Conservation (phyloP, 2,888 invertebrate species). For the Drosophila formosana region DNA sequence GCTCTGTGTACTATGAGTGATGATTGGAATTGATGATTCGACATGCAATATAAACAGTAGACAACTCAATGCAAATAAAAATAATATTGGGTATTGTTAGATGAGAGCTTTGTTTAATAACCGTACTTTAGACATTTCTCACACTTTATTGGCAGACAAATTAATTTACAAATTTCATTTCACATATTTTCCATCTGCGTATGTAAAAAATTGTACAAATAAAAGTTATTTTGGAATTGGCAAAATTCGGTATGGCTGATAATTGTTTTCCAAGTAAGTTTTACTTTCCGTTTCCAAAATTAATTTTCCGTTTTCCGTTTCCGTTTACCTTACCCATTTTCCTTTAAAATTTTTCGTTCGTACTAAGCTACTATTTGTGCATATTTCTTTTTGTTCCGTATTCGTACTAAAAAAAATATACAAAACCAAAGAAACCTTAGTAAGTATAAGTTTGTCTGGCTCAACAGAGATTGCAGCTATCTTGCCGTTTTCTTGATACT, state of each 20-base stretch:
- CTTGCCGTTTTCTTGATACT: neutral
- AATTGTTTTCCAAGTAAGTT: slow-evolving; percentile 86
- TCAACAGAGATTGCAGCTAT: slow-evolving; percentile 14
- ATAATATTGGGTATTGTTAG: slow-evolving; percentile 10
- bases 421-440: slow-evolving; percentile 17
- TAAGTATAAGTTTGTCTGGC: slow-evolving; percentile 11
- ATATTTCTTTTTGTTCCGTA: slow-evolving; percentile 45
- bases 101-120: neutral
- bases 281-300: slow-evolving; percentile 55
- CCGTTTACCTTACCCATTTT: slow-evolving; percentile 30
- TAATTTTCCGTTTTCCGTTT: slow-evolving; percentile 17
- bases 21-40: slow-evolving; percentile 33
- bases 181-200: slow-evolving; percentile 52
- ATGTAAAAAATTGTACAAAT: slow-evolving; percentile 48
- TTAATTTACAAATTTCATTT: slow-evolving; percentile 53
- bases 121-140: slow-evolving; percentile 1
- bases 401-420: slow-evolving; percentile 51
- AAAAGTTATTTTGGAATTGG: slow-evolving; percentile 84
- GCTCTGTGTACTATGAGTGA: slow-evolving; percentile 20
- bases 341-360: slow-evolving; percentile 38
- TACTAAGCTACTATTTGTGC: slow-evolving; percentile 52
- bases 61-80: slow-evolving; percentile 1
- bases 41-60: slow-evolving; percentile 25
- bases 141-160: slow-evolving; percentile 20
- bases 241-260: slow-evolving; percentile 84